phyloP scores from a whole-genome alignment of 2,113 vertebrate genomes.

The Siniperca chuatsi region DNA sequence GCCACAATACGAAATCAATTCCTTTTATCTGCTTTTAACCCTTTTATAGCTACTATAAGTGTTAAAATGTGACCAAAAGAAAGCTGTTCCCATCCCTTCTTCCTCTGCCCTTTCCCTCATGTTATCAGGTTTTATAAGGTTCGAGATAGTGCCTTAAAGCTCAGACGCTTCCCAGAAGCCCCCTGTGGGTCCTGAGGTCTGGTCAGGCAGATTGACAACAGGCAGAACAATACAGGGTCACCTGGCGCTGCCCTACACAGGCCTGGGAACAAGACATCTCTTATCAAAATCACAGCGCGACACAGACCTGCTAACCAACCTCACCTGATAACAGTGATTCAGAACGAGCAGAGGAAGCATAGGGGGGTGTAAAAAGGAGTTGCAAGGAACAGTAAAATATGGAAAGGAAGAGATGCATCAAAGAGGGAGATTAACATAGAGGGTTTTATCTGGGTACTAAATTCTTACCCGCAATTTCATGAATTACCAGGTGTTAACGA shows the following conservation, averaged over 20 bases:
- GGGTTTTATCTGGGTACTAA: constrained; percentile 36
- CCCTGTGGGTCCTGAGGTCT: constrained; percentile 37
- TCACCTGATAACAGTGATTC: constrained; percentile 71
- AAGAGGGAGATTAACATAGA: constrained; percentile 52
- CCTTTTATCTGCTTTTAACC: constrained; percentile 48
- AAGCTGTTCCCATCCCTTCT: constrained; percentile 7
- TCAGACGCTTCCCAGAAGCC: constrained; percentile 52
- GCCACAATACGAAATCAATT: constrained; percentile 18
- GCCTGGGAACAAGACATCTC: constrained; percentile 54
- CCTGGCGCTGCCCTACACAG: not conserved
- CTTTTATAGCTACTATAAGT: constrained; percentile 40
- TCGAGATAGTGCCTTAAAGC: constrained; percentile 48
- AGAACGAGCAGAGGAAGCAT: constrained; percentile 34
- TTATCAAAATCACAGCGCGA: constrained; percentile 74
- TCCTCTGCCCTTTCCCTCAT: constrained; percentile 37
- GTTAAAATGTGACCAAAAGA: constrained; percentile 46
- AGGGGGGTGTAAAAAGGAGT: constrained; percentile 12
- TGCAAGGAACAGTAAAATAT: constrained; percentile 46
- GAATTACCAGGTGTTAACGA: constrained; percentile 45
- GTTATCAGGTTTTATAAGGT: constrained; percentile 69
- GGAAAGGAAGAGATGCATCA: constrained; percentile 62
- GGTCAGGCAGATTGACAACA: constrained; percentile 50
- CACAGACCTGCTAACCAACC: constrained; percentile 58
- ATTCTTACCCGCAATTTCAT: constrained; percentile 6
- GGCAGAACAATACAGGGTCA: constrained; percentile 36